These are phyloP conservation scores for Eupithecia inturbata DNA, from an alignment of 2,888 invertebrate genomes.

Conservation along the genomic window DNA sequence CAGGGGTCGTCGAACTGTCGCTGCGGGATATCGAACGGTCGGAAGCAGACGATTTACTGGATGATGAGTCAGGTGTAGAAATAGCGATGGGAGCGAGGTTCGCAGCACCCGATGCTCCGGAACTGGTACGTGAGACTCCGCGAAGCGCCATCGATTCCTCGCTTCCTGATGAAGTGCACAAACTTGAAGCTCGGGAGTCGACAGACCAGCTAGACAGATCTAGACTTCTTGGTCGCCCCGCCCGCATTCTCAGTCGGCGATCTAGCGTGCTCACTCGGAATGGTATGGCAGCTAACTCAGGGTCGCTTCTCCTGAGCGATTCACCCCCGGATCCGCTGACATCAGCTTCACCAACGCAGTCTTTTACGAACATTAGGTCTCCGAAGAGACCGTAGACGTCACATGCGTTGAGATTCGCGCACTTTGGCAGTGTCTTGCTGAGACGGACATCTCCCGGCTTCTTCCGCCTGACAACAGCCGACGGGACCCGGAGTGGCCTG, in stretches of 20 bases:
- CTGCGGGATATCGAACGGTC: conserved; percentile 70
- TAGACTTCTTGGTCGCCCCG: conserved; percentile 90
- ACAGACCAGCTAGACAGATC: conserved; percentile 95
- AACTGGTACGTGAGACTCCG: conserved; percentile 89
- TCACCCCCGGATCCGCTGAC: conserved; percentile 89
- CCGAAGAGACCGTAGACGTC: conserved; percentile 96
- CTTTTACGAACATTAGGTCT: conserved; percentile 94
- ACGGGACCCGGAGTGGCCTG: conserved; percentile 75
- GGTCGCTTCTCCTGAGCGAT: conserved; percentile 90
- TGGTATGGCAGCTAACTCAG: conserved; percentile 92
- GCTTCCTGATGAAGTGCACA: conserved; percentile 93
- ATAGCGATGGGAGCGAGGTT: conserved; percentile 83
- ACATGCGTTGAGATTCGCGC: conserved; percentile 88
- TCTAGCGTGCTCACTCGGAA: conserved; percentile 93
- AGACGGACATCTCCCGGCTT: conserved; percentile 84
- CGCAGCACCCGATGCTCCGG: conserved; percentile 87
- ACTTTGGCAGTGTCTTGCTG: conserved; percentile 91
- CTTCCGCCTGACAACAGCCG: conserved; percentile 73
- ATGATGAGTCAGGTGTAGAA: conserved; percentile 74
- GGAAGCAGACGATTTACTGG: conserved; percentile 72
- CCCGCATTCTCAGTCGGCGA: conserved; percentile 91
- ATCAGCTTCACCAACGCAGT: conserved; percentile 91
- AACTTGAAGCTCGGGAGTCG: conserved; percentile 91
- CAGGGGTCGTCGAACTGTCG: conserved; percentile 62
- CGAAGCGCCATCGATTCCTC: conserved; percentile 92